phyloP scores from a whole-genome alignment of 2,888 invertebrate genomes.

The Sminthurides aquaticus region DNA sequence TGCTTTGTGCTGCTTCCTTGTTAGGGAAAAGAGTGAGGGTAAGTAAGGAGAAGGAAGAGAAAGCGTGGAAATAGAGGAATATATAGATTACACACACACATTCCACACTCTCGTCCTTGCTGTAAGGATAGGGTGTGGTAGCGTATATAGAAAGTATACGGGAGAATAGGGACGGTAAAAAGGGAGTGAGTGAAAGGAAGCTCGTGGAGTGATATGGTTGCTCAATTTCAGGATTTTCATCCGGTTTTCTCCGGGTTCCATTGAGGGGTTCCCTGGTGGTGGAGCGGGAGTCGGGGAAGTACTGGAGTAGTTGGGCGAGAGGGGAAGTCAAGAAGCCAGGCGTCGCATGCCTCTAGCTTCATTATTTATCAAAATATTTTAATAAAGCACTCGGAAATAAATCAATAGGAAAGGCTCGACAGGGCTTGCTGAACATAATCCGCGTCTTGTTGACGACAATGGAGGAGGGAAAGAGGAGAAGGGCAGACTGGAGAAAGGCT shows the following conservation, averaged over 20 bases:
- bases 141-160: too few relatives aligned
- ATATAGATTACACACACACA: background rate
- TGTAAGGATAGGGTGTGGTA: background rate
- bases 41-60: background rate
- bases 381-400: slow-evolving; percentile 19
- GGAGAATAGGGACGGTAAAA: too few relatives aligned
- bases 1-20: background rate
- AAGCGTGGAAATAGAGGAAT: background rate
- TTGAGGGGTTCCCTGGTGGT: background rate
- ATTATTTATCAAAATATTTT: slow-evolving; percentile 25
- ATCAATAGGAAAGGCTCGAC: too few relatives aligned
- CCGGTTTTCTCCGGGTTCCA: background rate
- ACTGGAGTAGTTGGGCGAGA: background rate
- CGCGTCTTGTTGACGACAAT: too few relatives aligned
- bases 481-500: too few relatives aligned
- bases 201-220: background rate
- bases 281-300: background rate
- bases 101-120: background rate
- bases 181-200: background rate
- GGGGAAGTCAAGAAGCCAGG: background rate
- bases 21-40: background rate
- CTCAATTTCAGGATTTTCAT: background rate
- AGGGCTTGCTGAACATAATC: too few relatives aligned
- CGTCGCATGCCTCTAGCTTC: slow-evolving; percentile 11
- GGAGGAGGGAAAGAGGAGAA: too few relatives aligned